Evolutionary conservation across 2,113 vertebrate genomes (phyloP).

Genomic region (Excalfactoria chinensis): DNA sequence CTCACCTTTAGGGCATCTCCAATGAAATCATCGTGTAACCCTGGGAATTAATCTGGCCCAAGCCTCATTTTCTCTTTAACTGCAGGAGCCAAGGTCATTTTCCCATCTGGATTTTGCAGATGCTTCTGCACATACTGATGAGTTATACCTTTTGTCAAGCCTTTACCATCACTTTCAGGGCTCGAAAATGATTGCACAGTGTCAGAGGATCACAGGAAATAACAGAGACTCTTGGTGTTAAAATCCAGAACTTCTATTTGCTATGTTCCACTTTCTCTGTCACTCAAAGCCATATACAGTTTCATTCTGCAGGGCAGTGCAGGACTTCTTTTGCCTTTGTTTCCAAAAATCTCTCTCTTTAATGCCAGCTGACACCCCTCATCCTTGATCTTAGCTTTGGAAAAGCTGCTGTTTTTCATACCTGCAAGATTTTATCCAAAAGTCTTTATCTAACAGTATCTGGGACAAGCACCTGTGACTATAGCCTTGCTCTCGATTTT

Average conservation of each 20-base stretch:
- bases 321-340: neutral
- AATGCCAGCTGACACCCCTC: neutral
- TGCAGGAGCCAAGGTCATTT: conserved; percentile 52
- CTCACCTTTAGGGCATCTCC: neutral
- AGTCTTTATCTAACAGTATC: neutral
- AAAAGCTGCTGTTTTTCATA: neutral
- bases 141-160: conserved; percentile 42
- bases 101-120: conserved; percentile 57
- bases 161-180: neutral
- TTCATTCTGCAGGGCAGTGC: neutral
- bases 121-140: conserved; percentile 44
- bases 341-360: neutral
- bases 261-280: neutral
- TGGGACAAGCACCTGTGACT: neutral
- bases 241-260: neutral
- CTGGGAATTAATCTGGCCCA: conserved; percentile 51
- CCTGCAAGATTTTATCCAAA: neutral
- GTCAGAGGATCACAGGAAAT: neutral
- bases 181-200: neutral
- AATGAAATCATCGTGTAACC: conserved; percentile 3
- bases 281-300: neutral
- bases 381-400: neutral
- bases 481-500: neutral
- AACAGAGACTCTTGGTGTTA: neutral
- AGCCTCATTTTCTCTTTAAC: conserved; percentile 60